Conservation (phyloP, 2,113 vertebrate genomes). For the Actenoides hombroni region DNA sequence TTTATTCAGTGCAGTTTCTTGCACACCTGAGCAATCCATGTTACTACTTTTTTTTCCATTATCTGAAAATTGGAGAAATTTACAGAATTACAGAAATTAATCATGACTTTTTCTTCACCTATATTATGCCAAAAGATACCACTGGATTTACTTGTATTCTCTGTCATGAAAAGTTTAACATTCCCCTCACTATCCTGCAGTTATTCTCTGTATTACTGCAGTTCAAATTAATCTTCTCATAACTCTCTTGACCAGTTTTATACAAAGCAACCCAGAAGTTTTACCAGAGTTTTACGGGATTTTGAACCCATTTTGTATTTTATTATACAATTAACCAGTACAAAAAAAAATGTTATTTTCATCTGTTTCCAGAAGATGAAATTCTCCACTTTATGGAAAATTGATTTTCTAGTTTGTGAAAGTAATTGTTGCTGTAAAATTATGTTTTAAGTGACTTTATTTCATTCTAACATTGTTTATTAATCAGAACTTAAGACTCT, state of each 20-base stretch:
- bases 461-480: neutral
- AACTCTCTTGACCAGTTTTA: neutral
- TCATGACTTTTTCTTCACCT: neutral
- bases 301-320: neutral
- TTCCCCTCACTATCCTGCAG: neutral
- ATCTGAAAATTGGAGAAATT: neutral
- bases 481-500: neutral
- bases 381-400: neutral
- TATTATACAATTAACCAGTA: neutral
- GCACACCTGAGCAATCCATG: neutral
- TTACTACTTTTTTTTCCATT: neutral
- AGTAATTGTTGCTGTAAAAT: neutral
- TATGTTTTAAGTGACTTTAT: neutral
- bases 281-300: neutral
- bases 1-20: neutral
- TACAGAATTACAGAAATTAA: neutral
- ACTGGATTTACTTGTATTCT: neutral
- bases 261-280: neutral
- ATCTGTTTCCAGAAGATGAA: neutral
- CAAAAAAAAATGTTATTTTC: neutral
- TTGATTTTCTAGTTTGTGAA: neutral
- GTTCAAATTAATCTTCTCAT: neutral
- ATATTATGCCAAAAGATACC: neutral
- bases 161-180: neutral
- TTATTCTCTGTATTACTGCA: neutral